These are phyloP conservation scores for Gymnarchus niloticus DNA, from an alignment of 2,113 vertebrate genomes.

Conservation along the genomic window DNA sequence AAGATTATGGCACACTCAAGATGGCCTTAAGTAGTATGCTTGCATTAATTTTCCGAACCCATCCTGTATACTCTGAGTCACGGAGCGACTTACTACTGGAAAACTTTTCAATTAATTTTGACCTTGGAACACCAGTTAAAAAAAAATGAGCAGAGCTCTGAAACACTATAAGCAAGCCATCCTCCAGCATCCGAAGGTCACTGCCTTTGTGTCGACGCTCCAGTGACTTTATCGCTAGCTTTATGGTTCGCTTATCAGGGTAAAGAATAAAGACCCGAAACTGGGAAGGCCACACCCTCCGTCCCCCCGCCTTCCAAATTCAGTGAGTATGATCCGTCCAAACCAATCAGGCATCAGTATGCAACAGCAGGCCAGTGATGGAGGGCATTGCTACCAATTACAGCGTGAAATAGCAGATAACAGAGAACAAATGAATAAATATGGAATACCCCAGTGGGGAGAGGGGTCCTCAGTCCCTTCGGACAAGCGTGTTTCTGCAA, in stretches of 20 bases:
- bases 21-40: conserved; percentile 35
- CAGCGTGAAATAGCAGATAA: background rate
- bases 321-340: background rate
- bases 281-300: background rate
- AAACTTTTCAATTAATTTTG: conserved; percentile 48
- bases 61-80: conserved; percentile 26
- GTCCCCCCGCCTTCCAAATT: background rate
- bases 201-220: background rate
- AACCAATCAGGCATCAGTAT: no score
- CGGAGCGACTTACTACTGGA: conserved; percentile 24
- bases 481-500: background rate
- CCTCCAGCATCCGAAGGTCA: conserved; percentile 16
- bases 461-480: background rate
- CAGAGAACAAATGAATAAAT: background rate
- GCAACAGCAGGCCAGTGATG: background rate
- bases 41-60: conserved; percentile 33
- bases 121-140: conserved; percentile 37
- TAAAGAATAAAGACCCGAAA: background rate
- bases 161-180: background rate
- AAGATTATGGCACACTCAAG: conserved; percentile 35
- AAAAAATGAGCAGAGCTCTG: background rate
- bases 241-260: background rate
- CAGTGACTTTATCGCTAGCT: background rate
- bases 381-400: background rate
- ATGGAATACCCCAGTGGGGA: background rate